These are phyloP conservation scores for Ethmia dodecea DNA, from an alignment of 2,888 invertebrate species.

Conservation along the genomic window DNA sequence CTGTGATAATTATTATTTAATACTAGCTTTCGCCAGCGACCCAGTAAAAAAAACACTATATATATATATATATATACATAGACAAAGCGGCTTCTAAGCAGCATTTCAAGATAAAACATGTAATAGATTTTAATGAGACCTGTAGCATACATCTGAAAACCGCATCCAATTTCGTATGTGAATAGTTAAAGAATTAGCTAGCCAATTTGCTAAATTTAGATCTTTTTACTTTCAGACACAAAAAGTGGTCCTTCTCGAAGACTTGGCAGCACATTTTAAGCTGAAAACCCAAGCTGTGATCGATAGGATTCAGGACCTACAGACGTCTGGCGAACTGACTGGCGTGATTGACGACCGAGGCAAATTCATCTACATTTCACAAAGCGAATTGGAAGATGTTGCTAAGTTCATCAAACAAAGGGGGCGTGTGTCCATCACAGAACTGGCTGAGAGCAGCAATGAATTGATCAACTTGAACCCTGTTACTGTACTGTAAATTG, in stretches of 20 bases:
- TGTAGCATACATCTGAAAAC: too few relatives aligned
- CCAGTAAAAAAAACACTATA: too few relatives aligned
- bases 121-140: too few relatives aligned
- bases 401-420: constrained; percentile 97
- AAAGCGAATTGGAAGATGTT: constrained; percentile 92
- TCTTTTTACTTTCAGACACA: constrained; percentile 76
- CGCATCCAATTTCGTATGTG: too few relatives aligned
- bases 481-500: constrained; percentile 30
- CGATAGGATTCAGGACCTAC: constrained; percentile 91
- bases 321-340: constrained; percentile 89
- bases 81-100: too few relatives aligned
- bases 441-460: constrained; percentile 96
- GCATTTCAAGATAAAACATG: too few relatives aligned
- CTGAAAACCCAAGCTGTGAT: constrained; percentile 93
- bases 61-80: too few relatives aligned
- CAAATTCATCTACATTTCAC: constrained; percentile 98
- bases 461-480: constrained; percentile 91
- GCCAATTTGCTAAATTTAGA: neutral
- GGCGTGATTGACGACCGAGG: constrained; percentile 99
- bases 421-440: constrained; percentile 95
- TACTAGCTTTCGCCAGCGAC: too few relatives aligned
- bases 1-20: too few relatives aligned
- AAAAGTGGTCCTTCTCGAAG: constrained; percentile 96
- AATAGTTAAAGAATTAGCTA: too few relatives aligned
- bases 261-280: constrained; percentile 93